A percentile compares a stretch with the other conserved stretches of the same genome.
phyloP scores from a whole-genome alignment of 2,888 invertebrate species.

The Schizotus pectinicornis region DNA sequence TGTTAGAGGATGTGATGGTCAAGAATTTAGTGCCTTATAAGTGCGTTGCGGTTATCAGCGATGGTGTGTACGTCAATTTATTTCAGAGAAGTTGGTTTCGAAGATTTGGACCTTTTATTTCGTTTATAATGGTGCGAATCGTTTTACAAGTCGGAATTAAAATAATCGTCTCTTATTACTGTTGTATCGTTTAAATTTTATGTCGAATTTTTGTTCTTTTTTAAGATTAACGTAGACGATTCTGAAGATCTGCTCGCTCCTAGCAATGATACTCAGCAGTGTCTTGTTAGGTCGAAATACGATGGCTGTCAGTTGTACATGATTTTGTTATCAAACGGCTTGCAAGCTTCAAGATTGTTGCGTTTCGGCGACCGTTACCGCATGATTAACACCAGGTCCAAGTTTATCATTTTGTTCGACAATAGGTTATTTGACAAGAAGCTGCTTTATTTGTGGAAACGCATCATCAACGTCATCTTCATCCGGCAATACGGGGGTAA shows the following conservation, averaged over 20 bases:
- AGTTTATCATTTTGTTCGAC: slow-evolving; percentile 75
- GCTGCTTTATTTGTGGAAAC: slow-evolving; percentile 76
- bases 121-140: slow-evolving; percentile 62
- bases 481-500: slow-evolving; percentile 63
- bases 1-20: slow-evolving; percentile 51
- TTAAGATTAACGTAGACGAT: slow-evolving; percentile 66
- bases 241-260: slow-evolving; percentile 71
- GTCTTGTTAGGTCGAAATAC: slow-evolving; percentile 64
- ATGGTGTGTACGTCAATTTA: slow-evolving; percentile 62
- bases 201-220: too few relatives aligned
- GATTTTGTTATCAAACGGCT: slow-evolving; percentile 74
- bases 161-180: too few relatives aligned
- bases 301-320: slow-evolving; percentile 75
- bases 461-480: slow-evolving; percentile 77
- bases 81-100: slow-evolving; percentile 62
- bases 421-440: slow-evolving; percentile 69
- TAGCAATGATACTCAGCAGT: slow-evolving; percentile 64
- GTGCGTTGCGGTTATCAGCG: slow-evolving; percentile 64
- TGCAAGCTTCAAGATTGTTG: slow-evolving; percentile 71
- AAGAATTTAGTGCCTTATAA: slow-evolving; percentile 52
- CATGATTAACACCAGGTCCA: slow-evolving; percentile 72
- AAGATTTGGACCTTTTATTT: slow-evolving; percentile 55
- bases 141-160: too few relatives aligned
- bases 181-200: too few relatives aligned
- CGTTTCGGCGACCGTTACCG: slow-evolving; percentile 75